Evolutionary conservation across 2,113 vertebrate species (phyloP), one percentile per base, ranked within the genome.

Genomic region (Tonatia bakeri): DNA sequence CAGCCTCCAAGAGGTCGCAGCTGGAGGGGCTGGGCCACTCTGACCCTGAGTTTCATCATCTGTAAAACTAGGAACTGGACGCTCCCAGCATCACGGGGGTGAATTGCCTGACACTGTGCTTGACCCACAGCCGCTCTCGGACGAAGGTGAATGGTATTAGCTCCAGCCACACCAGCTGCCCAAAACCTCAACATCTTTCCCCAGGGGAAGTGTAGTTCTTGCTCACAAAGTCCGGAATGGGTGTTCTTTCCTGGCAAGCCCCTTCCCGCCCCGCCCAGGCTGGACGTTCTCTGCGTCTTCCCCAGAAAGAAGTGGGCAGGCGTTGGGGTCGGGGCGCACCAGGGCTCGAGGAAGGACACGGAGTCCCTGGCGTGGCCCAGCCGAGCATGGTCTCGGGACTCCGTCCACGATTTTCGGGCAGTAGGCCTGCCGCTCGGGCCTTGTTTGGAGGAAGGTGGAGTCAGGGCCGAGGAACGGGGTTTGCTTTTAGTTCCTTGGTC

Each of bases 51-150:
- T 69, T 19, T 77, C 26, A 47, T 73, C 77, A 26, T 45, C 43
- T 11, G 2, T 1, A 36, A 69, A 61, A 54, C 22, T 2, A 9
- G 38, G 19, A 4, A 10, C 20, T 4, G 43, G 14, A 40, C 0
- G 0, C 59, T 24, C 1, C 9, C 54, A 19, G 4, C 59, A 20
- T 4, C 5, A 10, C 13, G 24, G 14, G 10, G 3, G 28, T 11
- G 22, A 83, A 24, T 19, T n/a, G 31, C 7, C 24, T 1, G 4
- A 4, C 0, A 15, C 6, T 3, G 9, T 2, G 6, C 15, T 31
- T 19, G 31, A 36, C 17, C 5, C 26, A 11, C 33, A 16, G 0
- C 43, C 0, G 0, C 80, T 19, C 0, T 85, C 2, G 8, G 56
- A 16, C 4, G 4, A 2, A 28, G 19, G 50, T 5, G 16, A 24